A percentile compares a stretch with the other conserved stretches of the same genome.
These are phyloP conservation scores for Drosophila acutilabella DNA, from an alignment of 2,888 invertebrate genomes.

Conservation along the genomic window DNA sequence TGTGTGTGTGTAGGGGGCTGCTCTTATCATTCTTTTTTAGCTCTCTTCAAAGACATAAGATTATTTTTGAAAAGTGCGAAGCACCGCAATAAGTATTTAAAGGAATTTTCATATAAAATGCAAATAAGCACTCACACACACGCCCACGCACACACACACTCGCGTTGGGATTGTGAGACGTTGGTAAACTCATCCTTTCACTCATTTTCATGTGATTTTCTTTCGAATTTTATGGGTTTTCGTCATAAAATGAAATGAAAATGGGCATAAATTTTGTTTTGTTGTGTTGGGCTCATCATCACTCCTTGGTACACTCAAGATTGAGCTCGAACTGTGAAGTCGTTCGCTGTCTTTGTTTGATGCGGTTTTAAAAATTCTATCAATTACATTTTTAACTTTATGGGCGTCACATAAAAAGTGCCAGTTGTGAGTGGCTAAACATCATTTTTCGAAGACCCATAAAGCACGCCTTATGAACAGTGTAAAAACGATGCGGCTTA, in stretches of 20 bases:
- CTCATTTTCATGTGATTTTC: slow-evolving; percentile 71
- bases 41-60: slow-evolving; percentile 56
- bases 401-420: slow-evolving; percentile 56
- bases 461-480: slow-evolving; percentile 39
- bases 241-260: slow-evolving; percentile 76
- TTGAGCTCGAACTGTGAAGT: not conserved
- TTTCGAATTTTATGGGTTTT: slow-evolving; percentile 75
- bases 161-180: not conserved
- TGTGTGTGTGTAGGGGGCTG: slow-evolving; percentile 1
- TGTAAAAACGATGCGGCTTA: slow-evolving; percentile 27
- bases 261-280: slow-evolving; percentile 72
- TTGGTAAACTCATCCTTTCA: slow-evolving; percentile 31
- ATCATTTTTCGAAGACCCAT: slow-evolving; percentile 39
- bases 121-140: slow-evolving; percentile 55
- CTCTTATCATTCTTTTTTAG: slow-evolving; percentile 45
- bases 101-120: slow-evolving; percentile 79
- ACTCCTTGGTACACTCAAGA: slow-evolving; percentile 6
- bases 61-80: slow-evolving; percentile 70
- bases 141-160: slow-evolving; percentile 1
- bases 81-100: slow-evolving; percentile 78
- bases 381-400: slow-evolving; percentile 76
- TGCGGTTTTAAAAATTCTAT: slow-evolving; percentile 77
- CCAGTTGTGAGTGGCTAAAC: slow-evolving; percentile 28
- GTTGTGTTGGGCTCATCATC: slow-evolving; percentile 46
- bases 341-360: slow-evolving; percentile 41